Percentiles rank a stretch among this genome's conserved stretches.
phyloP scores from a whole-genome alignment of 2,113 vertebrate species.

The Microcebus jonahi region DNA sequence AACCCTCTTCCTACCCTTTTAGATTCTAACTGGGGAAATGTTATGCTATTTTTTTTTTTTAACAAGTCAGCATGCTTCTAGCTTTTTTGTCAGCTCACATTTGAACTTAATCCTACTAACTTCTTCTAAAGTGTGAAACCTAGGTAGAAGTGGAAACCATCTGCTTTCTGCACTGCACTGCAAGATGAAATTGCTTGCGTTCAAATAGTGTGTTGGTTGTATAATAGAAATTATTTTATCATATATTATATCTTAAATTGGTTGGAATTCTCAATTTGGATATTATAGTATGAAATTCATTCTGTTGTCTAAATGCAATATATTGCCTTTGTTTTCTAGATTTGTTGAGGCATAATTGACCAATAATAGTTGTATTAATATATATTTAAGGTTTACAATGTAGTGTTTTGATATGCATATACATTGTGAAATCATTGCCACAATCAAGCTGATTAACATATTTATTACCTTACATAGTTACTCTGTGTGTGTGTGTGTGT shows the following conservation, averaged over 20 bases:
- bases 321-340: not conserved
- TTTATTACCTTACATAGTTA: not conserved
- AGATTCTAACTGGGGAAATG: not conserved
- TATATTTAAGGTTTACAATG: not conserved
- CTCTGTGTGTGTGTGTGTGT: not conserved
- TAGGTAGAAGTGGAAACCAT: not conserved
- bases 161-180: not conserved
- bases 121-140: not conserved
- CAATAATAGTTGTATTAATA: not conserved
- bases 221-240: not conserved
- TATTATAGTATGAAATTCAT: not conserved
- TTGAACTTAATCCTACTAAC: not conserved
- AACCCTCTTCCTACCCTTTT: not conserved
- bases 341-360: not conserved
- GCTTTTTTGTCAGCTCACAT: not conserved
- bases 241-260: not conserved
- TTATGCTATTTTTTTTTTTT: slow-evolving; percentile 16
- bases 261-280: not conserved
- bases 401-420: not conserved
- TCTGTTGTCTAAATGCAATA: not conserved
- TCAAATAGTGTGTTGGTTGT: not conserved
- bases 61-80: not conserved
- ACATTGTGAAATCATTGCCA: not conserved
- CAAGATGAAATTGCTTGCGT: not conserved
- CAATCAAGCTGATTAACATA: not conserved